phyloP scores from a whole-genome alignment of 2,888 invertebrate species.

The Pyrrhosoma nymphula region DNA sequence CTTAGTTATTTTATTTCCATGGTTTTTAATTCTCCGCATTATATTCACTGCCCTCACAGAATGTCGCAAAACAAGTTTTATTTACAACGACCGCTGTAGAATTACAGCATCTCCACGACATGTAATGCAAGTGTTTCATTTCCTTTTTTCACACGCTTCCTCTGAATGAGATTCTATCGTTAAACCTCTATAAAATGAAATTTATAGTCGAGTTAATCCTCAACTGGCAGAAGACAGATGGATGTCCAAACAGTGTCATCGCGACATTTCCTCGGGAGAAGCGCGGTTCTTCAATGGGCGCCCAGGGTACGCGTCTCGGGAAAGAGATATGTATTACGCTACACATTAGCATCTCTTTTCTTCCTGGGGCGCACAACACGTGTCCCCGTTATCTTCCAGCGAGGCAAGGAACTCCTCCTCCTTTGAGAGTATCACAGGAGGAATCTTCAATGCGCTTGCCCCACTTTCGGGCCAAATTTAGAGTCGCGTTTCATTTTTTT shows the following conservation, averaged over 20 bases:
- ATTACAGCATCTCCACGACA: no score
- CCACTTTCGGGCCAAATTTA: conserved; percentile 11
- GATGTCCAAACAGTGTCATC: neutral
- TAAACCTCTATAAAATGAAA: neutral
- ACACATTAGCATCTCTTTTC: neutral
- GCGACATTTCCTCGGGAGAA: neutral
- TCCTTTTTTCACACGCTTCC: no score
- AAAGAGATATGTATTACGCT: neutral
- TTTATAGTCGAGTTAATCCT: neutral
- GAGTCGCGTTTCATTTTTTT: neutral
- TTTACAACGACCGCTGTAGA: no score
- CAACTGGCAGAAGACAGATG: neutral
- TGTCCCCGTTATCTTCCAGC: neutral
- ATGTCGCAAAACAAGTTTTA: no score
- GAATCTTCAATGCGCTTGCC: neutral
- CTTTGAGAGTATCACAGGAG: neutral
- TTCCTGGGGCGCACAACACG: neutral
- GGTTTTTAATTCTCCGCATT: no score
- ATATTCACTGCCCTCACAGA: no score
- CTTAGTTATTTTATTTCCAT: no score
- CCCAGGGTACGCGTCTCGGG: neutral
- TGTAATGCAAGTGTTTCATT: no score
- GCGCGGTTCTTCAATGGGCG: neutral
- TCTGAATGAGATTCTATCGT: neutral
- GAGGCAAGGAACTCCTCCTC: neutral